A percentile compares a stretch with the other conserved stretches of the same genome.
Evolutionary conservation across 2,888 invertebrate genomes (phyloP).

Genomic region (Ormia ochracea): DNA sequence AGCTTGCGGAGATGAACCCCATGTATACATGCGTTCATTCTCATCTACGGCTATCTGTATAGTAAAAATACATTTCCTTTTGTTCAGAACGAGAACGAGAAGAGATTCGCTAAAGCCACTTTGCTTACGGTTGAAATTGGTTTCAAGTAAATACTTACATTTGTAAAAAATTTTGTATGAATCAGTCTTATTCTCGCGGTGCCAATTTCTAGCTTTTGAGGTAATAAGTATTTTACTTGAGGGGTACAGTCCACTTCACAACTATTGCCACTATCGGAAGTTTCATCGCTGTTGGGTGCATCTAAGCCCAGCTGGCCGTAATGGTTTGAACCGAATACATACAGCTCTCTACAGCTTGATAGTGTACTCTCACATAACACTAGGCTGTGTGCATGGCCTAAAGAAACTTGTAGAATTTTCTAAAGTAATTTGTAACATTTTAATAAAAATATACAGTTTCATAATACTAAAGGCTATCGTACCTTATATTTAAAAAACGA

Average conservation of each 20-base stretch:
- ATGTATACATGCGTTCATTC: slow-evolving; percentile 82
- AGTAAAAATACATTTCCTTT: neutral
- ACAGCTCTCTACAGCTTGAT: slow-evolving; percentile 78
- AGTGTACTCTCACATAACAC: slow-evolving; percentile 72
- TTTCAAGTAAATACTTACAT: slow-evolving; percentile 79
- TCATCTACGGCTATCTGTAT: slow-evolving; percentile 82
- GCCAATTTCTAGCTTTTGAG: slow-evolving; percentile 76
- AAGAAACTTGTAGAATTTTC: slow-evolving; percentile 78
- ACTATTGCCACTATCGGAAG: slow-evolving; percentile 51
- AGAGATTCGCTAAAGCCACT: too few relatives aligned
- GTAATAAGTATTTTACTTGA: slow-evolving; percentile 73
- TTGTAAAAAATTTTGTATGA: slow-evolving; percentile 85
- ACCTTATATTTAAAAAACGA: slow-evolving; percentile 77
- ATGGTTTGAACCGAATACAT: slow-evolving; percentile 89
- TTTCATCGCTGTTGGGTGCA: slow-evolving; percentile 18
- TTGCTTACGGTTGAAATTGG: too few relatives aligned
- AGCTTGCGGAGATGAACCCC: slow-evolving; percentile 88
- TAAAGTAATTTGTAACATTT: slow-evolving; percentile 56
- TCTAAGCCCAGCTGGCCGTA: slow-evolving; percentile 91
- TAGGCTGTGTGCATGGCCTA: slow-evolving; percentile 76
- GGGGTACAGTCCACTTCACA: slow-evolving; percentile 56
- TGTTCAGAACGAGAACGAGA: slow-evolving; percentile 27
- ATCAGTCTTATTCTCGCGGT: slow-evolving; percentile 76
- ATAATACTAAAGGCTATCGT: neutral
- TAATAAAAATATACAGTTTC: neutral